Conservation (phyloP, 1,140 invertebrate species). For the Aplysia californica region DNA sequence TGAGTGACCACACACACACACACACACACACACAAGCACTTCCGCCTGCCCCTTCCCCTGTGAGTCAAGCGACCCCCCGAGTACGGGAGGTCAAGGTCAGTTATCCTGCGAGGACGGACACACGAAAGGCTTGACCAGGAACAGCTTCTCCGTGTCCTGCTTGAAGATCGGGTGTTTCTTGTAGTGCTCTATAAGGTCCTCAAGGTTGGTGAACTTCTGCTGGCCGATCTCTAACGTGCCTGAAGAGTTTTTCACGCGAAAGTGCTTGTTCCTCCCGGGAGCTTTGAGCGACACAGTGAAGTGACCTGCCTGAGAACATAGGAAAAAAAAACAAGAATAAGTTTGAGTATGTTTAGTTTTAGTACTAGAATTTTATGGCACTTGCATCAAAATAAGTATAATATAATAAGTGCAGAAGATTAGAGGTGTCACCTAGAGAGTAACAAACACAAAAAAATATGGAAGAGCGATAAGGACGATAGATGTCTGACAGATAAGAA, state of each 20-base stretch:
- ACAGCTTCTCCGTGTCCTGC: constrained; percentile 64
- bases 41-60: too few relatives aligned
- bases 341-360: background rate
- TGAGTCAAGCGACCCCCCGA: too few relatives aligned
- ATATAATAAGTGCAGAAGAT: too few relatives aligned
- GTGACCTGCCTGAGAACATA: constrained; percentile 86
- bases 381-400: too few relatives aligned
- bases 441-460: too few relatives aligned
- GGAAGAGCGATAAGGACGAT: too few relatives aligned
- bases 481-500: too few relatives aligned
- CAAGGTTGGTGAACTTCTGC: constrained; percentile 94
- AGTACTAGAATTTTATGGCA: too few relatives aligned
- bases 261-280: constrained; percentile 97
- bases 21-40: too few relatives aligned
- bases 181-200: constrained; percentile 98
- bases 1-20: too few relatives aligned
- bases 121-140: constrained; percentile 63
- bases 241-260: constrained; percentile 94
- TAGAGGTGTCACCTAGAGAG: too few relatives aligned
- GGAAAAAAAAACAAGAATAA: constrained; percentile 26
- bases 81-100: too few relatives aligned
- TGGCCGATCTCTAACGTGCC: constrained; percentile 96
- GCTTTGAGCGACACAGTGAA: constrained; percentile 99
- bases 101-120: constrained; percentile 29
- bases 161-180: constrained; percentile 97